A percentile compares a stretch with the other conserved stretches of the same genome.
Conservation (phyloP, 2,113 vertebrate genomes). For the Origma solitaria region DNA sequence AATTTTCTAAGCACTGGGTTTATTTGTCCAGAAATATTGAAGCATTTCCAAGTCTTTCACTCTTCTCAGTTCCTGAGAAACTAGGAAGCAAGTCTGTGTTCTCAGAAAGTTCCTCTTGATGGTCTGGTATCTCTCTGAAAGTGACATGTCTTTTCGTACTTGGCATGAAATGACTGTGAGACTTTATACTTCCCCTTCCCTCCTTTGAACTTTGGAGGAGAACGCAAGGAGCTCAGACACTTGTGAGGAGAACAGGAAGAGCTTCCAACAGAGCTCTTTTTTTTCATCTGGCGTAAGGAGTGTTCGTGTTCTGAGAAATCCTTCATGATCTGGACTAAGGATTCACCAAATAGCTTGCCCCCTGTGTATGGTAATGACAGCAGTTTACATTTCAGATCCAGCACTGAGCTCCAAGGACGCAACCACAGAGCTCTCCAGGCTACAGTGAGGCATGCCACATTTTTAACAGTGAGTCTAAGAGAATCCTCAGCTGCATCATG, state of each 20-base stretch:
- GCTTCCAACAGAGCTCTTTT: not conserved
- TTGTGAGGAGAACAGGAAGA: slow-evolving; percentile 8
- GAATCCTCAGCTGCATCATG: slow-evolving; percentile 59
- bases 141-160: not conserved
- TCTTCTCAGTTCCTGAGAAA: not conserved
- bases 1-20: not conserved
- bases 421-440: slow-evolving; percentile 52
- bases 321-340: slow-evolving; percentile 18
- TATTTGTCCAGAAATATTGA: not conserved
- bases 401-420: not conserved
- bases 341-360: slow-evolving; percentile 32
- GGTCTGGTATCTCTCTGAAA: not conserved
- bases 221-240: not conserved
- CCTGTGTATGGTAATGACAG: slow-evolving; percentile 36
- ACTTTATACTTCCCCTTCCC: slow-evolving; percentile 27
- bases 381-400: slow-evolving; percentile 8
- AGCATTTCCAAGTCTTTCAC: not conserved
- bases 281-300: not conserved
- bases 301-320: not conserved
- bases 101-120: slow-evolving; percentile 32
- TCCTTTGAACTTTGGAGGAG: slow-evolving; percentile 25
- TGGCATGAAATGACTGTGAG: slow-evolving; percentile 11
- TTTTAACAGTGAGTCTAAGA: slow-evolving; percentile 53
- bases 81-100: not conserved
- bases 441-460: slow-evolving; percentile 25